Base-by-base conservation (phyloP, 1,140 invertebrate species). In the Drosophila subpulchrella region DNA sequence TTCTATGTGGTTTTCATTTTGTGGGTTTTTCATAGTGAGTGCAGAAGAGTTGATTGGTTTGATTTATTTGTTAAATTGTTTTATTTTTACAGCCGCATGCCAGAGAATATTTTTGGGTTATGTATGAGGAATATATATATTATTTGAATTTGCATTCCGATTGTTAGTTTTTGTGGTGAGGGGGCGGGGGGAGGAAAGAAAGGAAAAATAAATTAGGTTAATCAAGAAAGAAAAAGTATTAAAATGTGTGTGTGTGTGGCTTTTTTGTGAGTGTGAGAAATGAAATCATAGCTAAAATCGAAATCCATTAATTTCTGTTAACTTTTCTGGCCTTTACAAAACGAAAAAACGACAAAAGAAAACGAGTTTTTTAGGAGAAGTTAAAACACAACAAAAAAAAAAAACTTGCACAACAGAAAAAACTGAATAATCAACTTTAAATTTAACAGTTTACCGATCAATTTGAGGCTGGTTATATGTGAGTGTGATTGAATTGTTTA, bases 351-450 rank as follows among this genome's bases (percentile, higher is more conserved):
- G 36, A 48, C 39, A 11, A 20, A 60, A 60, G 20, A 57, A 68
- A 65, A 68, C 78, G 46, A 34, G 57, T 67, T 65, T 55, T 32
- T 39, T 27, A 5, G 42, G 30, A 38, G 42, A 80, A 71, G 60
- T 42, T 1, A 65, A 61, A 17, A 7, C 27, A 11, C 36, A 58
- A 48, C 54, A 62, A 20, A 4, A 75, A 80, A 73, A 4, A 71
- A 80, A 73, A 85, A 81, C 72, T 80, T 60, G 67, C 34, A 48
- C 58, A 78, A 79, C 74, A 78, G 75, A 8, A 71, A 67, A 70
- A 84, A 75, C 67, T 75, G 70, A 72, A 78, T 55, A 62, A 66
- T 70, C 68, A 75, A 74, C 53, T 81, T 56, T 48, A 47, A 72
- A 57, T 54, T 81, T 72, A 86, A 75, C 53, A 67, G 58, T 81